phyloP scores from a whole-genome alignment of 2,113 vertebrate species.

The Pungitius pungitius region DNA sequence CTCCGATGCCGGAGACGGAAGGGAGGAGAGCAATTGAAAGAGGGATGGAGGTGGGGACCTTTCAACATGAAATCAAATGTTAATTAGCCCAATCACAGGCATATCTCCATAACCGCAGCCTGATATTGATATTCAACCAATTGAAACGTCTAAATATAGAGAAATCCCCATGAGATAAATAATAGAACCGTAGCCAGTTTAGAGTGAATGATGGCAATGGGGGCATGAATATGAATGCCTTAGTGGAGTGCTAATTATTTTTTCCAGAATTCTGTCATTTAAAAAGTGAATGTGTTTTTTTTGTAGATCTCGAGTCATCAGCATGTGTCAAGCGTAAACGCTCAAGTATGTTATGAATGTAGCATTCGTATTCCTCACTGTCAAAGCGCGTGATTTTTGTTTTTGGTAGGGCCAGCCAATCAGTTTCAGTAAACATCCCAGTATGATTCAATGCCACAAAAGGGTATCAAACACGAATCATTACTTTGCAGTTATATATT shows the following conservation, averaged over 20 bases:
- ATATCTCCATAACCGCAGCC: constrained; percentile 55
- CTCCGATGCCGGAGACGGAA: constrained; percentile 22
- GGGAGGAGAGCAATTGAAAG: constrained; percentile 21
- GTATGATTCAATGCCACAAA: no score
- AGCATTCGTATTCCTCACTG: constrained; percentile 11
- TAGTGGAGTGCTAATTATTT: neutral
- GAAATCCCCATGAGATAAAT: constrained; percentile 45
- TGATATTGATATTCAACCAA: constrained; percentile 65
- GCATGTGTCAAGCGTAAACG: constrained; percentile 3
- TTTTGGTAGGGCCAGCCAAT: no score
- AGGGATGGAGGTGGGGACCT: neutral
- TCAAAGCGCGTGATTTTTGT: no score
- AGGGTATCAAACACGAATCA: no score
- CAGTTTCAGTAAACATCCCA: no score
- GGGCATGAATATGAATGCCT: constrained; percentile 41
- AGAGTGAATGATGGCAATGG: constrained; percentile 47
- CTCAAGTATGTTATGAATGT: neutral
- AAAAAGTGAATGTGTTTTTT: neutral
- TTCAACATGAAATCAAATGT: constrained; percentile 73
- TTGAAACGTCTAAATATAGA: constrained; percentile 60
- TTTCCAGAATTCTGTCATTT: constrained; percentile 2
- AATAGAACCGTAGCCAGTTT: constrained; percentile 37
- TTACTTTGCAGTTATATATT: no score
- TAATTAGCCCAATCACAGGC: constrained; percentile 65
- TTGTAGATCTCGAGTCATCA: constrained; percentile 4